Evolutionary conservation across 1,140 invertebrate species (phyloP).

Genomic region (Apis dorsata): DNA sequence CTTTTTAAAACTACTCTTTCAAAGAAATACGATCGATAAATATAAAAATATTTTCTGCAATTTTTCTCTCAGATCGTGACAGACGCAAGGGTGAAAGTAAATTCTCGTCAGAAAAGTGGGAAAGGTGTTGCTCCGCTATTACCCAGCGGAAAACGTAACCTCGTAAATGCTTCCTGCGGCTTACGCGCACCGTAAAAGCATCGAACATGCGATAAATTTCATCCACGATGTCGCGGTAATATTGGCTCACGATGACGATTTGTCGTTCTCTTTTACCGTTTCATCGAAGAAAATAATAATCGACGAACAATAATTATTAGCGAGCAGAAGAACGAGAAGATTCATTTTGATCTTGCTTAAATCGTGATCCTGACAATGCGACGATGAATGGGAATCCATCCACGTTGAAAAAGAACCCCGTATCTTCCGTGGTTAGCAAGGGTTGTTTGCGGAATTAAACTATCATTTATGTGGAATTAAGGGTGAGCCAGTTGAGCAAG

Average conservation of each 20-base stretch:
- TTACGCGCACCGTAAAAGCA: neutral
- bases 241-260: neutral
- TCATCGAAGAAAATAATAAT: no score
- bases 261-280: neutral
- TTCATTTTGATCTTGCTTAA: neutral
- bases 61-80: no score
- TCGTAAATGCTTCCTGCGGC: neutral
- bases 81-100: neutral
- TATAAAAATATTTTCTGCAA: no score
- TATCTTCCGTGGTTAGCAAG: neutral
- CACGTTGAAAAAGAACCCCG: neutral
- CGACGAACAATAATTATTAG: constrained; percentile 3
- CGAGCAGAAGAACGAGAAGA: neutral
- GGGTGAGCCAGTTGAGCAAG: constrained; percentile 55
- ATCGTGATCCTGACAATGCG: neutral
- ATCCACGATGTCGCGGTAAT: neutral
- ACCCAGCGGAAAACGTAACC: neutral
- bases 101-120: neutral
- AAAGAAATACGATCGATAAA: no score
- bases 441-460: constrained; percentile 58
- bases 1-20: no score
- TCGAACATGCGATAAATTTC: neutral
- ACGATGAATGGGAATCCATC: neutral
- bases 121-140: neutral
- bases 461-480: constrained; percentile 64